A percentile compares a stretch with the other conserved stretches of the same genome.
Conservation (phyloP, 2,888 invertebrate species). For the Hydriomena furcata region DNA sequence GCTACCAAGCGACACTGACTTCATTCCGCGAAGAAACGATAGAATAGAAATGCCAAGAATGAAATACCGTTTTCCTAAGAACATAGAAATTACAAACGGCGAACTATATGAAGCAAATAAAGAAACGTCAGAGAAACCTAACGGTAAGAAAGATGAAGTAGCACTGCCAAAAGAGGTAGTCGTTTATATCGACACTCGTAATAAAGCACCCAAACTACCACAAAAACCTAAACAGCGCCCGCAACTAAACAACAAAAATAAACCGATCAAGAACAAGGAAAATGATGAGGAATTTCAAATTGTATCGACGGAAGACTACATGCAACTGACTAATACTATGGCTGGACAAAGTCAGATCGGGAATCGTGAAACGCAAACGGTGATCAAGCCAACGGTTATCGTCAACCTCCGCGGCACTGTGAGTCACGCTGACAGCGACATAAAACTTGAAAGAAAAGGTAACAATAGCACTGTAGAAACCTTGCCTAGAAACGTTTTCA, state of each 20-base stretch:
- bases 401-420: conserved; percentile 73
- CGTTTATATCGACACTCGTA: conserved; percentile 58
- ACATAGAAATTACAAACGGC: conserved; percentile 42
- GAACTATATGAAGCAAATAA: conserved; percentile 32
- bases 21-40: conserved; percentile 70
- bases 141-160: conserved; percentile 36
- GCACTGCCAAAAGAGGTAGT: conserved; percentile 60
- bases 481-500: conserved; percentile 65
- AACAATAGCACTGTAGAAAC: conserved; percentile 47
- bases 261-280: conserved; percentile 47
- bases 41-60: conserved; percentile 71
- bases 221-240: conserved; percentile 56
- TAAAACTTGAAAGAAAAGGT: conserved; percentile 59
- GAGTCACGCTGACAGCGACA: conserved; percentile 66
- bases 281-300: conserved; percentile 39
- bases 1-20: conserved; percentile 62
- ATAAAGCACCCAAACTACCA: conserved; percentile 43
- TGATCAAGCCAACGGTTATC: conserved; percentile 76
- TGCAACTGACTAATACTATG: conserved; percentile 65
- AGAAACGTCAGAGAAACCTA: conserved; percentile 18
- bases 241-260: conserved; percentile 34
- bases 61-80: conserved; percentile 71
- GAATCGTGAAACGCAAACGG: conserved; percentile 73
- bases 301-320: conserved; percentile 38
- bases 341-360: conserved; percentile 76